phyloP scores from a whole-genome alignment of 2,113 vertebrate genomes.

The Cathartes aura region DNA sequence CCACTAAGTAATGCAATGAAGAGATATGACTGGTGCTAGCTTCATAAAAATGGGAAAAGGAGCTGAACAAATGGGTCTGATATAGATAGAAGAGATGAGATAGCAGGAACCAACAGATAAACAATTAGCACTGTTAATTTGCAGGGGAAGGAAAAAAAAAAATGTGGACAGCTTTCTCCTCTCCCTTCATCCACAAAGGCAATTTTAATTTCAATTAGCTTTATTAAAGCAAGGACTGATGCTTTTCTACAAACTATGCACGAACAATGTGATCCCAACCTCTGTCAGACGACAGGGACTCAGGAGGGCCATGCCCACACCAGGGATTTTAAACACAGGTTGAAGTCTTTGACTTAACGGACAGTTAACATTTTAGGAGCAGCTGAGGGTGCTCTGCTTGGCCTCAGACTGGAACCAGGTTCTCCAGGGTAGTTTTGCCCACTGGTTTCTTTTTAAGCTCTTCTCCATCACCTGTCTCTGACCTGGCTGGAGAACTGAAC shows the following conservation, averaged over 20 bases:
- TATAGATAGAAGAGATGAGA: neutral
- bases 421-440: neutral
- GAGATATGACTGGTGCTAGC: neutral
- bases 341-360: neutral
- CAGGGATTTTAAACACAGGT: neutral
- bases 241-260: neutral
- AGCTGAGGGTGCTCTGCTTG: neutral
- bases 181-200: neutral
- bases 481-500: fast-evolving
- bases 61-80: neutral
- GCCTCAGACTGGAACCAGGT: neutral
- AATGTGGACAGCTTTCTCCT: neutral
- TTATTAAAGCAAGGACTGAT: neutral
- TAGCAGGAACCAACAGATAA: neutral
- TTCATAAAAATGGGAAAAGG: neutral
- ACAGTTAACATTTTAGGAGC: neutral
- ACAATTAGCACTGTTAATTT: neutral
- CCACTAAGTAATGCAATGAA: neutral
- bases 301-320: fast-evolving
- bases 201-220: neutral
- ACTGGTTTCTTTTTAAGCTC: neutral
- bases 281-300: neutral
- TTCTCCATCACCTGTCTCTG: neutral
- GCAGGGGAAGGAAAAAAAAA: neutral
- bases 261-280: neutral